Conservation (phyloP, 2,888 invertebrate genomes). For the Drosophila pseudotakahashii region DNA sequence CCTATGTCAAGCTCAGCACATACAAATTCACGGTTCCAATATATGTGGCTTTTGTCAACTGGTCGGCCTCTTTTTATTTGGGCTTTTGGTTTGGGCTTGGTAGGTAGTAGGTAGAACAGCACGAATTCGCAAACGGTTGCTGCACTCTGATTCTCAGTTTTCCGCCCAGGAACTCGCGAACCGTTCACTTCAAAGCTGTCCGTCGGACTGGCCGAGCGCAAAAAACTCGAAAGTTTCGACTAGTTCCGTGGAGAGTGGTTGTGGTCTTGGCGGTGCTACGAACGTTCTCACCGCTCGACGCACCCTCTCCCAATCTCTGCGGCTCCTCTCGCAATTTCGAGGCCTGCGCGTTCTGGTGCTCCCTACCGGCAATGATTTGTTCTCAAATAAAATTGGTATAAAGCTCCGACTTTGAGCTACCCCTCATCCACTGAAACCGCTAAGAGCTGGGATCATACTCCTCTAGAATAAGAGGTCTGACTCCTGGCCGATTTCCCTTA, state of each 20-base stretch:
- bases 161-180: constrained; percentile 55
- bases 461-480: background rate
- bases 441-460: background rate
- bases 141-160: constrained; percentile 47
- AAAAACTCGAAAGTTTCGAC: constrained; percentile 71
- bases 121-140: constrained; percentile 58
- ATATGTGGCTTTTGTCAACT: constrained; percentile 14
- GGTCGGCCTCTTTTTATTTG: constrained; percentile 15
- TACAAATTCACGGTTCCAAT: constrained; percentile 18
- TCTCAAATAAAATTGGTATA: constrained; percentile 6
- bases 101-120: constrained; percentile 68
- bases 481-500: too few species aligned
- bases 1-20: constrained; percentile 1
- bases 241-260: constrained; percentile 24
- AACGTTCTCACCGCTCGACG: constrained; percentile 7
- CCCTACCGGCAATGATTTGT: constrained; percentile 51
- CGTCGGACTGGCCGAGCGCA: constrained; percentile 75
- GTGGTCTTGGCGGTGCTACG: constrained; percentile 6
- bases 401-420: background rate
- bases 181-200: constrained; percentile 80
- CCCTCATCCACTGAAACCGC: background rate
- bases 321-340: constrained; percentile 52
- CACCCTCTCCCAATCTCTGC: constrained; percentile 27
- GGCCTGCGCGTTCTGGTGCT: constrained; percentile 47
- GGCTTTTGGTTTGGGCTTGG: constrained; percentile 11